phyloP scores from a whole-genome alignment of 2,888 invertebrate genomes.

The Dascillus cervinus region DNA sequence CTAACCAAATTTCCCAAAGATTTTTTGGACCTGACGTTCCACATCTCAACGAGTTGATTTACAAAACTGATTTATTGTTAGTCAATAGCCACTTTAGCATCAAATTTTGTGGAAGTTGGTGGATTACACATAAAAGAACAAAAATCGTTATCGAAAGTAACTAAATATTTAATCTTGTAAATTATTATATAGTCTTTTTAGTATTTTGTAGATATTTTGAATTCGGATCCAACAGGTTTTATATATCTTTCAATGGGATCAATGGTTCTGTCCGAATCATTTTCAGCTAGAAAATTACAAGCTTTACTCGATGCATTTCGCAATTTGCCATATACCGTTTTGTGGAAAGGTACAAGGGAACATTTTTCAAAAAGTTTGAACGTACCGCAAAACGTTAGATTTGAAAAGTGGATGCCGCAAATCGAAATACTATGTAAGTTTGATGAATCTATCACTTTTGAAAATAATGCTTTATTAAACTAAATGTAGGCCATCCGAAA shows the following conservation, averaged over 20 bases:
- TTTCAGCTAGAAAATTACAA: slow-evolving; percentile 43
- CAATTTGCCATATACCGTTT: slow-evolving; percentile 46
- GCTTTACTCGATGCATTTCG: slow-evolving; percentile 47
- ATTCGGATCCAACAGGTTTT: slow-evolving; percentile 29
- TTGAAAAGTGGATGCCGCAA: slow-evolving; percentile 50
- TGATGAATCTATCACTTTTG: too few relatives aligned
- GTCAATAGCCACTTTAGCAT: slow-evolving; percentile 50
- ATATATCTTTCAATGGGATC: slow-evolving; percentile 55
- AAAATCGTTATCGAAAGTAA: slow-evolving; percentile 43
- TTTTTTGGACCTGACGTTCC: slow-evolving; percentile 44
- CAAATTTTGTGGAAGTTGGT: slow-evolving; percentile 47
- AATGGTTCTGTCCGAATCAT: slow-evolving; percentile 49
- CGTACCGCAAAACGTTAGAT: slow-evolving; percentile 40
- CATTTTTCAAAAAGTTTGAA: slow-evolving; percentile 40
- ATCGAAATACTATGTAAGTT: slow-evolving; percentile 48
- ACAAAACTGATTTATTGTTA: slow-evolving; percentile 46
- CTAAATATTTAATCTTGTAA: too few relatives aligned
- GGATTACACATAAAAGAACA: slow-evolving; percentile 42
- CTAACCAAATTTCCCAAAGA: slow-evolving; percentile 36
- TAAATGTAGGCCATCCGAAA: slow-evolving; percentile 43
- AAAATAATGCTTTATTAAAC: too few relatives aligned
- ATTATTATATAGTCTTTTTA: background rate
- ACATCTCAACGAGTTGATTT: slow-evolving; percentile 40
- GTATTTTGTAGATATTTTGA: slow-evolving; percentile 14
- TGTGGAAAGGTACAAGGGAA: slow-evolving; percentile 48